phyloP scores from a whole-genome alignment of 1,140 invertebrate species.

The Caerostris darwini region DNA sequence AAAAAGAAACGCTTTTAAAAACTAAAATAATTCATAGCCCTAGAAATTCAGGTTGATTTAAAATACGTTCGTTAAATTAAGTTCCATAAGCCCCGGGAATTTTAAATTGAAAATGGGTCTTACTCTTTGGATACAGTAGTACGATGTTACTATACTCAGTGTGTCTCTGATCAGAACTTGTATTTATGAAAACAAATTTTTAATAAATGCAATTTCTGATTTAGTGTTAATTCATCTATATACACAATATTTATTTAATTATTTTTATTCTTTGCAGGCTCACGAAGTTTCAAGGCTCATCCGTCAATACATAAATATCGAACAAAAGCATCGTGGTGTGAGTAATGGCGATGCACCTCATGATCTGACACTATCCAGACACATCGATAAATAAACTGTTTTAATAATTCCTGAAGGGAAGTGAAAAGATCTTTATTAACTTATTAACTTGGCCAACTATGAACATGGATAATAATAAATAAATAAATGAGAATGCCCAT shows the following conservation, averaged over 20 bases:
- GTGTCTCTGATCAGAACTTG: not conserved
- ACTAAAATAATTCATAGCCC: too few relatives aligned
- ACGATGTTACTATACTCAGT: too few relatives aligned
- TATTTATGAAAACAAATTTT: too few relatives aligned
- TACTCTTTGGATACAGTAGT: too few relatives aligned
- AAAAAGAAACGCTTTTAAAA: too few relatives aligned
- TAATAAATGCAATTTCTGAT: too few relatives aligned
- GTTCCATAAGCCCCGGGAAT: too few relatives aligned
- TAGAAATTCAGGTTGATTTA: too few relatives aligned
- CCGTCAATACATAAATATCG: slow-evolving; percentile 96
- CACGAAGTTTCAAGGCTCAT: slow-evolving; percentile 93
- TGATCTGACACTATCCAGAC: slow-evolving; percentile 71
- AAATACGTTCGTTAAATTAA: too few relatives aligned
- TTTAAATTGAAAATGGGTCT: too few relatives aligned
- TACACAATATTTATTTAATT: not conserved
- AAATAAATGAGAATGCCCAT: not conserved
- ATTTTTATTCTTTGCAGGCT: slow-evolving; percentile 81
- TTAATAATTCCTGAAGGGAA: not conserved
- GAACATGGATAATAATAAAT: not conserved
- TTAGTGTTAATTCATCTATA: not conserved
- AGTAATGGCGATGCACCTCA: slow-evolving; percentile 66
- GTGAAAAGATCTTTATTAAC: not conserved
- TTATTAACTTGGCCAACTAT: not conserved
- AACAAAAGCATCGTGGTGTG: slow-evolving; percentile 83
- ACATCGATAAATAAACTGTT: slow-evolving; percentile 50